Evolutionary conservation across 2,797 vertebrate genomes (phyloP).

Genomic region (Alca torda): DNA sequence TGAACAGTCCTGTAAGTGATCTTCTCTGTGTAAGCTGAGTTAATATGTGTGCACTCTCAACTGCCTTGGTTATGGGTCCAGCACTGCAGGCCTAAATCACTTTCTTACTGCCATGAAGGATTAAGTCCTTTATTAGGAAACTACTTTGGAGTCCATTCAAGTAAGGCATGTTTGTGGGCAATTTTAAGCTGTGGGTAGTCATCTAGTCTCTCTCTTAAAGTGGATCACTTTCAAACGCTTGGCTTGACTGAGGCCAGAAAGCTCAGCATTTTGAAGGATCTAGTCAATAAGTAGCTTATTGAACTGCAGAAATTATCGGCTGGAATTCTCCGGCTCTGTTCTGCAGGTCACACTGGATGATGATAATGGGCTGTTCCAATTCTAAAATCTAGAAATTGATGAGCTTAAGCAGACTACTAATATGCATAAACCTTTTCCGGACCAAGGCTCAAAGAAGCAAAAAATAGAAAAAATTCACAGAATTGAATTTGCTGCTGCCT

Average conservation of each 20-base stretch:
- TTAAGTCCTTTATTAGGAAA: background rate
- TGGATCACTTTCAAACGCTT: background rate
- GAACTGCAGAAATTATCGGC: background rate
- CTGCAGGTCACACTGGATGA: background rate
- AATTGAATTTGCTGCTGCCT: background rate
- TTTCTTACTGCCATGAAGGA: background rate
- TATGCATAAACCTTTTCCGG: background rate
- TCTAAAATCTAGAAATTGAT: background rate
- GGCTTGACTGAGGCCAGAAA: background rate
- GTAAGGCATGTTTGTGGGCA: background rate
- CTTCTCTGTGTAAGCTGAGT: background rate
- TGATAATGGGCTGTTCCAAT: background rate
- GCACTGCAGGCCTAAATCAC: background rate
- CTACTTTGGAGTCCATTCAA: background rate
- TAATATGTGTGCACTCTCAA: background rate
- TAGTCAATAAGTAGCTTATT: background rate
- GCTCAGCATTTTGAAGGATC: slow-evolving; percentile 17
- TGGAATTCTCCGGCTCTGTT: background rate
- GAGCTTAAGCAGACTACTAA: background rate
- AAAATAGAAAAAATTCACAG: background rate
- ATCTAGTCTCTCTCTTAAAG: background rate
- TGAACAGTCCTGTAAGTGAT: background rate
- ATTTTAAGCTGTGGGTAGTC: background rate
- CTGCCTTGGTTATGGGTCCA: background rate
- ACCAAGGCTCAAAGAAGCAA: background rate